Base-by-base conservation (phyloP, 2,888 invertebrate species). In the Nezara viridula region DNA sequence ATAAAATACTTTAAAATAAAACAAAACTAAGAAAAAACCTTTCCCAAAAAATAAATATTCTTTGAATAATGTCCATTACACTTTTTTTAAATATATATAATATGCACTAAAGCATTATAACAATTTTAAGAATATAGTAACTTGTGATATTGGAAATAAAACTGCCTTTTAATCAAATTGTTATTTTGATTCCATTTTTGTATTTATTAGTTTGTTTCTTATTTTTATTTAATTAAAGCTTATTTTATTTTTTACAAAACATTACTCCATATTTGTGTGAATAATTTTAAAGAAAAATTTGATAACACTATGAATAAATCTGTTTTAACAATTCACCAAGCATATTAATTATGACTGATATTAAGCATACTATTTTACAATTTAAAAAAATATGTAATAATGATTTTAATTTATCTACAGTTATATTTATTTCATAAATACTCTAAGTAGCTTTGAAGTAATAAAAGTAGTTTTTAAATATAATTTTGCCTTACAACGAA, bases 101-200 rank as follows among this genome's bases (percentile, higher is more conserved):
- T 60, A 27, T 27, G 10, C 0, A 0, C 27, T 27, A 14, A 60
- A 60, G n/a, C 60, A 12, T 60, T 14, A 5, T 60, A 27, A 27
- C 27, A 60, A 14, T 1, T 60, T 60, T 5, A 19, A 19, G 37
- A 7, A 7, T 73, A 19, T 37, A 73, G 19, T 9, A 21, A 73
- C 7, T 73, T 73, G 66, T 73, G 66, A 73, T 73, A 73, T 37
- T 37, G 37, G 14, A 73, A 73, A 73, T 66, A 66, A 73, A 37
- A 73, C 32, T 73, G 66, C 66, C 66, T 73, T 73, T 19, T 73
- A 37, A 73, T 73, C 32, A 73, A 37, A 73, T 19, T 73, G 37
- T 14, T 73, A 37, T 19, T 37, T 19, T 32, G 19, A 73, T 37
- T 73, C 66, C 66, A 32, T 66, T 32, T 52, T 66, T 66, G 5